Evolutionary conservation across 2,797 vertebrate genomes (phyloP), one percentile per base, ranked within the genome.

Genomic region (Atherinosoma microstoma): DNA sequence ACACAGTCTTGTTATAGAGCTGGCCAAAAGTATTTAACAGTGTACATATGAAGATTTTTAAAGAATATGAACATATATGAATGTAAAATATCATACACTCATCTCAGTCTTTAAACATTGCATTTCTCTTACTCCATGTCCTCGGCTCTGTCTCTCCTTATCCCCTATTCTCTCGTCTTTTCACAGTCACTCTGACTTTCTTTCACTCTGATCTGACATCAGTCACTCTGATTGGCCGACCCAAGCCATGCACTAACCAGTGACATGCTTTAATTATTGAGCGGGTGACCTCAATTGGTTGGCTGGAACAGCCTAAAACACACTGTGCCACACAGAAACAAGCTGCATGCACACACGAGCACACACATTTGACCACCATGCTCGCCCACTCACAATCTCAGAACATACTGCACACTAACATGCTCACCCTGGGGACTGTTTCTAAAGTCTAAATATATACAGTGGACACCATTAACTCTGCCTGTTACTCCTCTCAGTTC

Each of bases 221-320:
- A 27, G 71, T 64, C n/a, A 29, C 64, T 84, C 65, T 80, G 87
- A 91, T 87, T 88, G 87, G 85, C 51, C 11, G 64, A 90, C 84
- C 87, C 73, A 85, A 80, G 89, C 85, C 18, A 13, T 78, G 78
- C 79, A 88, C 82, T 89, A 89, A 92, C 92, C 92, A 90, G 88
- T 94, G 90, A 88, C 92, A 91, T 49, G 79, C 86, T 92, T 93
- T 86, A 93, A 93, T 94, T 94, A 94, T 93, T 93, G 90, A 93
- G 78, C 73, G 80, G 65, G 76, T 94, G 94, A 94, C 94, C 93
- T 94, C 88, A 87, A 94, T 93, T 92, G 93, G 88, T 85, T 89
- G 82, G 86, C 86, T 87, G 79, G 84, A 84, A 82, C 74, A 84
- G 78, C 75, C 84, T 84, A 84, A 91, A 91, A 89, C 87, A 84